These are phyloP conservation scores for Pygocentrus nattereri DNA, from an alignment of 2,797 vertebrate species.

Conservation along the genomic window DNA sequence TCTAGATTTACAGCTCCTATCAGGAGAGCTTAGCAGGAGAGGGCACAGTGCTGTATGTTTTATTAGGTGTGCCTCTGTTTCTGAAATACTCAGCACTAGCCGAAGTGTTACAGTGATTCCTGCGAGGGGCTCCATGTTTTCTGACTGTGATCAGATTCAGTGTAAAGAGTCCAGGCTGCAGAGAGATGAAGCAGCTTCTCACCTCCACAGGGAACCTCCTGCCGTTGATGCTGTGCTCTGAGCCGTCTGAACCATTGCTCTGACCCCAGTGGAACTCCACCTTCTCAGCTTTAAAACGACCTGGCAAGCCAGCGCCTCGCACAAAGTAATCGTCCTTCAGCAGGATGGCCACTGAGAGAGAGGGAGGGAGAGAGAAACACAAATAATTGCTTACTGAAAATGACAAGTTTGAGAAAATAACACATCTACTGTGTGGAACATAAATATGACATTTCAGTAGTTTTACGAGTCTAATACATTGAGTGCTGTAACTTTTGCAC, in stretches of 20 bases:
- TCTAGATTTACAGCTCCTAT: neutral
- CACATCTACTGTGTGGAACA: no score
- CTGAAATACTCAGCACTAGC: neutral
- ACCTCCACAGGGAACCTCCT: slow-evolving; percentile 94
- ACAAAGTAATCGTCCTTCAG: slow-evolving; percentile 96
- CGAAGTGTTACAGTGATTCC: neutral
- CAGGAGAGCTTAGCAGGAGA: neutral
- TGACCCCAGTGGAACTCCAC: slow-evolving; percentile 98
- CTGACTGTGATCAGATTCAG: neutral
- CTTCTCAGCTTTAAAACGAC: slow-evolving; percentile 95
- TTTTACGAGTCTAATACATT: no score
- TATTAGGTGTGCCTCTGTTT: neutral
- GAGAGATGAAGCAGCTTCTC: slow-evolving; percentile 56
- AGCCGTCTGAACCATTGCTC: slow-evolving; percentile 92
- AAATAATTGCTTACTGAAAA: neutral
- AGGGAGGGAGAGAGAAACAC: slow-evolving; percentile 7
- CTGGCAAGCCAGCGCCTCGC: slow-evolving; percentile 90
- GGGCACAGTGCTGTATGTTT: neutral
- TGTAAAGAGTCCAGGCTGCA: neutral
- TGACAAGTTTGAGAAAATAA: no score
- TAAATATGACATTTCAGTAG: no score
- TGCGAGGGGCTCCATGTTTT: neutral
- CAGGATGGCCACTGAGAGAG: slow-evolving; percentile 89
- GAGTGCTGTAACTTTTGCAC: no score
- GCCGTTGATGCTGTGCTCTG: slow-evolving; percentile 94